Percentiles rank a stretch among this genome's conserved stretches.
These are phyloP conservation scores for Pristiophorus japonicus DNA, from an alignment of 2,113 vertebrate genomes.

Conservation along the genomic window DNA sequence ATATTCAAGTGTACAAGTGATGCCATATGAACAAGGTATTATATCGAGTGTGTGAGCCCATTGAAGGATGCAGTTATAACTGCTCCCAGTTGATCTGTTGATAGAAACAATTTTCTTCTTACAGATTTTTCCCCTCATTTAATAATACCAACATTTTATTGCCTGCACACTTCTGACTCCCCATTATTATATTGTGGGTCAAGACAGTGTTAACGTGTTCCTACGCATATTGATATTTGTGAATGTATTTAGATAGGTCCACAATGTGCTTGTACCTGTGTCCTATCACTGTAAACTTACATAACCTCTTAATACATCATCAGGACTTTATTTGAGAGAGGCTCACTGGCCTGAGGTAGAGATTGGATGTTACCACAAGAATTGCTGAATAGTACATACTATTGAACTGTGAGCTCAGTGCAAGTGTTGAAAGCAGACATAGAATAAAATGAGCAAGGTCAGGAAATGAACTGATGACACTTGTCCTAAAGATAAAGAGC, in stretches of 20 bases:
- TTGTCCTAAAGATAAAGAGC: neutral
- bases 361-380: neutral
- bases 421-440: neutral
- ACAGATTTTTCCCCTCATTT: neutral
- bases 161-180: no score
- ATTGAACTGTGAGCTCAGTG: neutral
- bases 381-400: neutral
- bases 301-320: neutral
- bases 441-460: neutral
- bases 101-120: neutral
- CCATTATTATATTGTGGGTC: neutral
- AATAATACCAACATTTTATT: neutral
- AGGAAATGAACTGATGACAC: no score
- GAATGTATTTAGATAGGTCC: neutral
- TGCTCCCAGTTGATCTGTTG: neutral
- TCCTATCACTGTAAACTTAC: neutral
- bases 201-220: neutral
- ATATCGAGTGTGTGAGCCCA: neutral
- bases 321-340: neutral
- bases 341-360: neutral
- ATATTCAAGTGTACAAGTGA: neutral
- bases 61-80: neutral
- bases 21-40: constrained; percentile 28
- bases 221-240: neutral
- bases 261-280: neutral